A percentile compares a stretch with the other conserved stretches of the same genome.
phyloP scores from a whole-genome alignment of 2,888 invertebrate genomes.

The Tenthredo distinguenda region DNA sequence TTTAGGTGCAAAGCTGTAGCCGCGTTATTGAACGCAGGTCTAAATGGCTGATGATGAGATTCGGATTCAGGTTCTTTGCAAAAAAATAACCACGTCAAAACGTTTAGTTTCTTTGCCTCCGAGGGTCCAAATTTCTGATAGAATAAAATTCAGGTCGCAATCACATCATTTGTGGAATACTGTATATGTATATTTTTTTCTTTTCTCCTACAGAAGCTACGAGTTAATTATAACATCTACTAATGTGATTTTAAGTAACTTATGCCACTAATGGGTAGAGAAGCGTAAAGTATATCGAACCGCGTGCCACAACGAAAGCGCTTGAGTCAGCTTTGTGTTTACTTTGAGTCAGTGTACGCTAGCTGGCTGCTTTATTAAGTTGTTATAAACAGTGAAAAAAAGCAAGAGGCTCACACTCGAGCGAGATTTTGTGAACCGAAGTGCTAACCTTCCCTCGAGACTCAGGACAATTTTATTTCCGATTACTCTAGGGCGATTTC shows the following conservation, averaged over 20 bases:
- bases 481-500: not conserved
- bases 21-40: not conserved
- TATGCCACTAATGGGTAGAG: not conserved
- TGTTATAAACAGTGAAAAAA: slow-evolving; percentile 50
- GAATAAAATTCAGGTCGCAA: not conserved
- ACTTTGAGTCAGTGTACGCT: slow-evolving; percentile 45
- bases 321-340: slow-evolving; percentile 46
- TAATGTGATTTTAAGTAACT: slow-evolving; percentile 14
- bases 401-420: slow-evolving; percentile 45
- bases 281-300: slow-evolving; percentile 17
- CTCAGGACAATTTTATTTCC: slow-evolving; percentile 8
- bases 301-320: slow-evolving; percentile 11
- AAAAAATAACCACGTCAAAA: not conserved
- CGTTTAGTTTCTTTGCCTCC: not conserved
- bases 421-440: not conserved
- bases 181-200: not conserved
- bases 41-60: not conserved
- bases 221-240: not conserved
- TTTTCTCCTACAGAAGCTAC: not conserved
- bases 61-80: not conserved
- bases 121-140: not conserved
- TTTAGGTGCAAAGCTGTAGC: not conserved
- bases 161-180: slow-evolving; percentile 3
- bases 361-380: slow-evolving; percentile 46
- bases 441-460: slow-evolving; percentile 19